Percentiles rank a stretch among this genome's conserved stretches.
Conservation (phyloP, 1,140 invertebrate species). For the Leptopilina clavipes region DNA sequence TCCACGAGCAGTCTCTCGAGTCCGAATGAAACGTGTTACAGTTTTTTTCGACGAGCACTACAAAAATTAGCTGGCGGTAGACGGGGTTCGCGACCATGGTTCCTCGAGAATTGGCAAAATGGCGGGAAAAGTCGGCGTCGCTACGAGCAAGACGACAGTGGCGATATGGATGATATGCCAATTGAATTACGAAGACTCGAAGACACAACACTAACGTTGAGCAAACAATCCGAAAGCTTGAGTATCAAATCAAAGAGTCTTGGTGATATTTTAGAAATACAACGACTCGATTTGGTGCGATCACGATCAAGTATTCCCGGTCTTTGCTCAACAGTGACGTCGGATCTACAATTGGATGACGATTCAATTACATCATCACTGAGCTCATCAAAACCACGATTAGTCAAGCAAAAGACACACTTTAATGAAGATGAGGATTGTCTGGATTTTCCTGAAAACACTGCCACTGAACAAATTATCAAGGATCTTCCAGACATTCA, state of each 20-base stretch:
- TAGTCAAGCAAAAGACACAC: slow-evolving; percentile 70
- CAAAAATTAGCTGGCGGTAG: slow-evolving; percentile 88
- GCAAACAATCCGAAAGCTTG: slow-evolving; percentile 71
- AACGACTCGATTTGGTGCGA: slow-evolving; percentile 80
- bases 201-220: slow-evolving; percentile 73
- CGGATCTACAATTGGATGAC: slow-evolving; percentile 63
- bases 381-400: slow-evolving; percentile 63
- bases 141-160: slow-evolving; percentile 78
- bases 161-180: slow-evolving; percentile 85
- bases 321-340: slow-evolving; percentile 69
- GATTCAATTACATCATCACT: slow-evolving; percentile 58
- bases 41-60: slow-evolving; percentile 91
- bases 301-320: slow-evolving; percentile 85
- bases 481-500: slow-evolving; percentile 66
- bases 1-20: slow-evolving; percentile 90
- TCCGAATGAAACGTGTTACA: slow-evolving; percentile 95
- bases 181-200: slow-evolving; percentile 90
- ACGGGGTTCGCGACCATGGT: slow-evolving; percentile 81
- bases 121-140: slow-evolving; percentile 73
- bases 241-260: slow-evolving; percentile 86
- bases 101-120: slow-evolving; percentile 85
- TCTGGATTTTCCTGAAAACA: slow-evolving; percentile 64
- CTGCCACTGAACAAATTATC: slow-evolving; percentile 66
- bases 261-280: slow-evolving; percentile 85
- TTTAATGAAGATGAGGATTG: slow-evolving; percentile 58